Conservation (phyloP, 2,797 vertebrate species). For the Cuculus canorus region DNA sequence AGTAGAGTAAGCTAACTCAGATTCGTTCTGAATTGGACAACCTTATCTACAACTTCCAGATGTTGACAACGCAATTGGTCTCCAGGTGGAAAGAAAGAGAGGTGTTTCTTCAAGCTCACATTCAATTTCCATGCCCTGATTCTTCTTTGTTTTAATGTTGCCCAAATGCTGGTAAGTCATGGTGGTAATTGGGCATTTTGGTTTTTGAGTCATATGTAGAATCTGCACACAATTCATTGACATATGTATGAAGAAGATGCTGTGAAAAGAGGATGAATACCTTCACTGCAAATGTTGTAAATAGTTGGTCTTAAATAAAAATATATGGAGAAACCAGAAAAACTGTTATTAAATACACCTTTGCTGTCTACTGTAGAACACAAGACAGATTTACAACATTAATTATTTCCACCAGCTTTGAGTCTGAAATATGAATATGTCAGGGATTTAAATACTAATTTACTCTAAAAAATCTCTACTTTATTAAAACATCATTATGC, state of each 20-base stretch:
- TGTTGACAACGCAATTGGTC: conserved; percentile 7
- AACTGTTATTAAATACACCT: conserved; percentile 58
- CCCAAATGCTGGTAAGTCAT: conserved; percentile 27
- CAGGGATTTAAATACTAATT: conserved; percentile 76
- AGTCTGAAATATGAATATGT: conserved; percentile 74
- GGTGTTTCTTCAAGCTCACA: conserved; percentile 27
- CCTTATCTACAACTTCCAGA: conserved; percentile 28
- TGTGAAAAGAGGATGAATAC: conserved; percentile 27
- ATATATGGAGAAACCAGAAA: conserved; percentile 57
- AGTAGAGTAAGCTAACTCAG: background rate
- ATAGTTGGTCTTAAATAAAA: conserved; percentile 69
- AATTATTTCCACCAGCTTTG: conserved; percentile 72
- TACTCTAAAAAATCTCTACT: conserved; percentile 67
- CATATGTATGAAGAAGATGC: conserved; percentile 26
- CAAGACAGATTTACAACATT: conserved; percentile 61
- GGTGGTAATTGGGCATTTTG: conserved; percentile 59
- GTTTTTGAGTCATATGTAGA: conserved; percentile 51
- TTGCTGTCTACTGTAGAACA: conserved; percentile 37
- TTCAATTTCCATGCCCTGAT: conserved; percentile 37
- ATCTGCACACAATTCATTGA: conserved; percentile 52
- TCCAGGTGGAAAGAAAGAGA: conserved; percentile 9
- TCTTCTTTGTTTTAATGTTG: conserved; percentile 65
- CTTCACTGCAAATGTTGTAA: conserved; percentile 49
- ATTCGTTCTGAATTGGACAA: conserved; percentile 6
- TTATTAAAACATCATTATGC: conserved; percentile 77